These are phyloP conservation scores for Nasonia longicornis DNA, from an alignment of 1,140 invertebrate genomes.

Conservation along the genomic window DNA sequence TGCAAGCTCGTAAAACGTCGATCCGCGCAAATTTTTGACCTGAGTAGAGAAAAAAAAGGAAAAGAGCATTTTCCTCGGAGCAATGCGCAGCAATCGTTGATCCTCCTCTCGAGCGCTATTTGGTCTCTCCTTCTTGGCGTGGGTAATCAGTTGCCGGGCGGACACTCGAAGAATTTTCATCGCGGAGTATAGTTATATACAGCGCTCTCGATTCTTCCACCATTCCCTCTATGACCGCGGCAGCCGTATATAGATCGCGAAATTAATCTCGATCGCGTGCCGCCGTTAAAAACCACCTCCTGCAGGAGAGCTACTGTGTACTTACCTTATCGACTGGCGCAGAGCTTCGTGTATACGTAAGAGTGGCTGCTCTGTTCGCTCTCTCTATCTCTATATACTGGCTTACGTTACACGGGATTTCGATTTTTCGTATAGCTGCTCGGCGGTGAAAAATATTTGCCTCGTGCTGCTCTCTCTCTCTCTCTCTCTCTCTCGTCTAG, in stretches of 20 bases:
- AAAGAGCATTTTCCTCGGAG: not conserved
- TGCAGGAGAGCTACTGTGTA: slow-evolving; percentile 9
- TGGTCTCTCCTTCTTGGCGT: not conserved
- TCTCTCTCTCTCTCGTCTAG: slow-evolving; percentile 38
- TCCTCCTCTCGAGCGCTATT: not conserved
- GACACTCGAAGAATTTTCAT: not conserved
- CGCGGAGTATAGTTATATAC: not conserved
- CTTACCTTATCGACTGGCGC: slow-evolving; percentile 32
- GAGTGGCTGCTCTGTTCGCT: not conserved
- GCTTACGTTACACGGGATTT: not conserved
- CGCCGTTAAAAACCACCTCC: slow-evolving; percentile 11
- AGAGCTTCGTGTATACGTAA: not conserved
- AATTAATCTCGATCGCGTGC: slow-evolving; percentile 19
- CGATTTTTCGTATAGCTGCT: slow-evolving; percentile 23
- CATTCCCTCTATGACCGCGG: not conserved
- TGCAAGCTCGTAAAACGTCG: not conserved
- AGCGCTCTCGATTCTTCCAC: not conserved
- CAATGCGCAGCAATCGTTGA: not conserved
- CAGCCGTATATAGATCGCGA: not conserved
- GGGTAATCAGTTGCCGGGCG: not conserved
- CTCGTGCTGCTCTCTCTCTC: not conserved
- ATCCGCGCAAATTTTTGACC: not conserved
- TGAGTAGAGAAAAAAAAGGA: not conserved
- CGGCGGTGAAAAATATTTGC: slow-evolving; percentile 12
- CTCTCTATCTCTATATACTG: not conserved